Evolutionary conservation across 2,888 invertebrate species (phyloP).

Genomic region (Sinelater perroti): DNA sequence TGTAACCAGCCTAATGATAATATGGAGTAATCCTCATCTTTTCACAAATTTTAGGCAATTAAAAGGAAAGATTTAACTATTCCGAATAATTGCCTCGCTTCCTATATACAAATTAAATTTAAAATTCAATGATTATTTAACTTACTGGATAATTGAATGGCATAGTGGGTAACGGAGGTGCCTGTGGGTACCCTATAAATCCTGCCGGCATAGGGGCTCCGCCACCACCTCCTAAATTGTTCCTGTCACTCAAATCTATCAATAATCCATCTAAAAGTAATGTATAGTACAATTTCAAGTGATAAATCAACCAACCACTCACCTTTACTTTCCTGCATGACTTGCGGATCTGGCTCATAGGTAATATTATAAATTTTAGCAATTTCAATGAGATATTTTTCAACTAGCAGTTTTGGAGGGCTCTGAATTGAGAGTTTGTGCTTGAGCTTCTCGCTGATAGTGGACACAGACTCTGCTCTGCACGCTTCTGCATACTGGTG

Average conservation of each 20-base stretch:
- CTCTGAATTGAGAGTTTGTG: conserved; percentile 94
- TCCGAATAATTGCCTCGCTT: no score
- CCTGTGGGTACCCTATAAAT: conserved; percentile 82
- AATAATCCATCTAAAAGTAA: conserved; percentile 69
- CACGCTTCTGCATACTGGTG: conserved; percentile 92
- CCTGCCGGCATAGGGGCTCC: conserved; percentile 78
- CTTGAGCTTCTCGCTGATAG: conserved; percentile 89
- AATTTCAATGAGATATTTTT: conserved; percentile 95
- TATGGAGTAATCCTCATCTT: no score
- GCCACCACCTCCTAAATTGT: conserved; percentile 67
- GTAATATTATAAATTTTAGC: conserved; percentile 94
- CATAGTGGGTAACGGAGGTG: conserved; percentile 69
- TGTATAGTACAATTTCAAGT: background rate
- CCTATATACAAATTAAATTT: no score
- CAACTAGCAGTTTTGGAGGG: conserved; percentile 94
- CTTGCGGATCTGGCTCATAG: conserved; percentile 93
- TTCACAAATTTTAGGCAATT: no score
- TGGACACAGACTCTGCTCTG: conserved; percentile 79
- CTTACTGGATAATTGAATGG: conserved; percentile 75
- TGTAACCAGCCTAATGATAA: no score
- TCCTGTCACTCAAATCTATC: conserved; percentile 71
- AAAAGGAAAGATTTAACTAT: no score
- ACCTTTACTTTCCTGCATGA: conserved; percentile 73
- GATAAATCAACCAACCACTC: background rate
- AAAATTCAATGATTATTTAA: no score